These are phyloP conservation scores for Chrysopa pallens DNA, from an alignment of 1,140 invertebrate genomes.

Conservation along the genomic window DNA sequence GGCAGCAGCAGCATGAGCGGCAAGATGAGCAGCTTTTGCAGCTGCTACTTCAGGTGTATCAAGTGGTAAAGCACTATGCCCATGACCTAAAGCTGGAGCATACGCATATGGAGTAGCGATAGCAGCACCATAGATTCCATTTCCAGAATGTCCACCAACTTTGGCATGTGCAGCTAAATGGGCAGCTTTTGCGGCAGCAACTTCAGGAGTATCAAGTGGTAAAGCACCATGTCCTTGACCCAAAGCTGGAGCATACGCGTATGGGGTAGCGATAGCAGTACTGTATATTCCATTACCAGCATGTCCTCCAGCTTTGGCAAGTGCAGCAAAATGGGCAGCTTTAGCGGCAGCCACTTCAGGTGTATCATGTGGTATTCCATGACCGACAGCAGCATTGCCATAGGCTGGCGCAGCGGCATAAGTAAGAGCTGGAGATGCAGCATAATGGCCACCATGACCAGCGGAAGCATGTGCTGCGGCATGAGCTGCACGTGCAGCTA, in stretches of 20 bases:
- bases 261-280: too few relatives aligned
- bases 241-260: too few relatives aligned
- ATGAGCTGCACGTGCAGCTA: too few relatives aligned
- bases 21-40: conserved; percentile 17
- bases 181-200: conserved; percentile 20
- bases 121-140: background rate
- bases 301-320: too few relatives aligned
- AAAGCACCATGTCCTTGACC: too few relatives aligned
- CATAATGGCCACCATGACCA: background rate
- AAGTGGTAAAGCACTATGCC: background rate
- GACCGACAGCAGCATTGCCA: conserved; percentile 12
- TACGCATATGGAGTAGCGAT: background rate
- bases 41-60: conserved; percentile 12
- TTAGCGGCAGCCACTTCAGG: too few relatives aligned
- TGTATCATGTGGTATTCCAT: conserved; percentile 16
- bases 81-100: conserved; percentile 4
- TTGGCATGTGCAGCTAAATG: conserved; percentile 18
- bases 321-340: too few relatives aligned
- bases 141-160: conserved; percentile 9
- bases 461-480: background rate
- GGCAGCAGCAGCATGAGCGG: conserved; percentile 9
- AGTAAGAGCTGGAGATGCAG: conserved; percentile 7
- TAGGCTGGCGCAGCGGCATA: conserved; percentile 17
- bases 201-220: too few relatives aligned
- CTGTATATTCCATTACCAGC: too few relatives aligned